These are phyloP conservation scores for Hirtodrosophila histrioides DNA, from an alignment of 2,888 invertebrate species.

Conservation along the genomic window DNA sequence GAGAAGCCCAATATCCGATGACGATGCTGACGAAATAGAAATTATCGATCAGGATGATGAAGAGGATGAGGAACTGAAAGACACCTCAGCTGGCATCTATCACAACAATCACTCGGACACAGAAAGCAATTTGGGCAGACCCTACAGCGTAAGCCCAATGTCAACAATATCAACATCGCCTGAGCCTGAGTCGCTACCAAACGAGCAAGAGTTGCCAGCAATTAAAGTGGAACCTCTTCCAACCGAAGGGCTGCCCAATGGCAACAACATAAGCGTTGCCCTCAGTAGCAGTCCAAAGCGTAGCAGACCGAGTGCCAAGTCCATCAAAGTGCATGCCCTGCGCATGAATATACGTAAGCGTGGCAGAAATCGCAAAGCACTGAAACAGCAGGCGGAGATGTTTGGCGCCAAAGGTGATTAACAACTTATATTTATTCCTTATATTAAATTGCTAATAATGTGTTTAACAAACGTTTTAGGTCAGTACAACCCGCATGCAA, in stretches of 20 bases:
- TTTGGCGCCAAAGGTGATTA: slow-evolving; percentile 73
- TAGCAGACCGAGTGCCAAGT: slow-evolving; percentile 29
- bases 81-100: slow-evolving; percentile 22
- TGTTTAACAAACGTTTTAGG: slow-evolving; percentile 32
- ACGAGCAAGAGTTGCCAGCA: slow-evolving; percentile 16
- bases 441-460: not conserved
- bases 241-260: slow-evolving; percentile 24
- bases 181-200: slow-evolving; percentile 14
- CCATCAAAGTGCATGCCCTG: slow-evolving; percentile 56
- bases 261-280: slow-evolving; percentile 24
- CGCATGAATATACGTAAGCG: slow-evolving; percentile 71
- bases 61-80: slow-evolving; percentile 29
- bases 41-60: slow-evolving; percentile 80
- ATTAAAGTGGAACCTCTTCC: slow-evolving; percentile 17
- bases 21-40: slow-evolving; percentile 74
- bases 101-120: slow-evolving; percentile 71
- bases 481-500: slow-evolving; percentile 48
- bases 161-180: slow-evolving; percentile 26
- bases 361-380: slow-evolving; percentile 56
- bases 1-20: slow-evolving; percentile 74
- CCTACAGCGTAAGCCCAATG: slow-evolving; percentile 16
- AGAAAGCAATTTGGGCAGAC: slow-evolving; percentile 75
- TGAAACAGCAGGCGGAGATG: slow-evolving; percentile 70
- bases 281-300: slow-evolving; percentile 30
- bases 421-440: not conserved